Evolutionary conservation across 2,797 vertebrate species (phyloP).

Genomic region (Amazona ochrocephala): DNA sequence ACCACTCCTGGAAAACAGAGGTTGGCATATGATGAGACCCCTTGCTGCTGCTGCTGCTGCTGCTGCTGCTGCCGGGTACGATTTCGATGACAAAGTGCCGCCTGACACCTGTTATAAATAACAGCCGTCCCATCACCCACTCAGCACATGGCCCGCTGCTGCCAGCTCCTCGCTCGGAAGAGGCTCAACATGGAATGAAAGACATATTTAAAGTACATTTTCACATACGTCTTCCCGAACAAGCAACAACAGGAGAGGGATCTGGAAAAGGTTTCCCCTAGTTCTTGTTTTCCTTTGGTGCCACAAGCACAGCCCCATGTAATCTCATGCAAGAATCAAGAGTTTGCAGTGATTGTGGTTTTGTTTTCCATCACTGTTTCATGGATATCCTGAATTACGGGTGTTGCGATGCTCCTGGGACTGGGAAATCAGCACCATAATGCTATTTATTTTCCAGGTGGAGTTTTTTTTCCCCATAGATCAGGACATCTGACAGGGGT

Average conservation of each 20-base stretch:
- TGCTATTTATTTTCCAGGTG: background rate
- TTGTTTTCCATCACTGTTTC: background rate
- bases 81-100: conserved; percentile 42
- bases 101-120: conserved; percentile 66
- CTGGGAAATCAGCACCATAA: background rate
- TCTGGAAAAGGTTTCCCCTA: conserved; percentile 26
- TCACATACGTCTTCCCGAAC: background rate
- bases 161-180: conserved; percentile 21
- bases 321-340: background rate
- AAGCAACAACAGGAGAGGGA: background rate
- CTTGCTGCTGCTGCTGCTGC: background rate
- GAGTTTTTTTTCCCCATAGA: background rate
- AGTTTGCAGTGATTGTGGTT: background rate
- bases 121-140: conserved; percentile 37
- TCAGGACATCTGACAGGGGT: background rate
- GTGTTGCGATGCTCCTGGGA: background rate
- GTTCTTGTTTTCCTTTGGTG: background rate
- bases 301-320: background rate
- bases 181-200: conserved; percentile 9
- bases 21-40: background rate
- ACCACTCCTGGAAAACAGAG: background rate
- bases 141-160: conserved; percentile 41
- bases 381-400: background rate
- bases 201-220: conserved; percentile 45
- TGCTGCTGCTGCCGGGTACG: background rate